phyloP scores from a whole-genome alignment of 2,888 invertebrate species.

The Nycteola revayana region DNA sequence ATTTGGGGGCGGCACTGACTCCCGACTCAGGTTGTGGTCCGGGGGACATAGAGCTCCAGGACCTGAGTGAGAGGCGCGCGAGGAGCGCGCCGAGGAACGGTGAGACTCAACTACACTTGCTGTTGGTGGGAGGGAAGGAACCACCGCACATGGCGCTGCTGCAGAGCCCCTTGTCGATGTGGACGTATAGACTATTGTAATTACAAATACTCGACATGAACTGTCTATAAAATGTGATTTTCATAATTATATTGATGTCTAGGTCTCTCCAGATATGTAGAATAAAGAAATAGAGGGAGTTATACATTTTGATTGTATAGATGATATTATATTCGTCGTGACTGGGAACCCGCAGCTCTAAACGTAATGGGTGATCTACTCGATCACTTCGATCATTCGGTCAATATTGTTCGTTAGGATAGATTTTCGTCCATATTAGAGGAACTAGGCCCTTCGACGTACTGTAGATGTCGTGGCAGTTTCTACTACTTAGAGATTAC shows the following conservation, averaged over 20 bases:
- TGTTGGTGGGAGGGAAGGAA: slow-evolving; percentile 89
- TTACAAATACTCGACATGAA: too few species aligned
- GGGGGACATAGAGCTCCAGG: slow-evolving; percentile 68
- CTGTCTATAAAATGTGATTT: too few species aligned
- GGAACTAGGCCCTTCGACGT: slow-evolving; percentile 23
- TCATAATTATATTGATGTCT: too few species aligned
- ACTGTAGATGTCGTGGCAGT: slow-evolving; percentile 20
- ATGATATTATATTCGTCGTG: too few species aligned
- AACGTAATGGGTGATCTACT: too few species aligned
- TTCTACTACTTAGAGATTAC: slow-evolving; percentile 17
- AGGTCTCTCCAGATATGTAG: too few species aligned
- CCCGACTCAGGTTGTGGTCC: slow-evolving; percentile 84
- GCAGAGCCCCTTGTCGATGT: slow-evolving; percentile 89
- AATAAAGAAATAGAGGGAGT: too few species aligned
- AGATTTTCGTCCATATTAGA: slow-evolving; percentile 36
- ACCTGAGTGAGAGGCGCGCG: slow-evolving; percentile 45
- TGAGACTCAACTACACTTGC: slow-evolving; percentile 44
- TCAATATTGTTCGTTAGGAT: slow-evolving; percentile 9
- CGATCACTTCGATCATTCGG: too few species aligned
- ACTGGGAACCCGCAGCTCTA: too few species aligned
- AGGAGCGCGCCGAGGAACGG: slow-evolving; percentile 49
- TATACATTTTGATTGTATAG: too few species aligned
- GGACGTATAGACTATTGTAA: slow-evolving; percentile 85
- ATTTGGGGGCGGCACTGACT: slow-evolving; percentile 86
- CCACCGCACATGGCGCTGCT: slow-evolving; percentile 89